Conservation (phyloP, 2,888 invertebrate genomes). For the Drosophila rubida region DNA sequence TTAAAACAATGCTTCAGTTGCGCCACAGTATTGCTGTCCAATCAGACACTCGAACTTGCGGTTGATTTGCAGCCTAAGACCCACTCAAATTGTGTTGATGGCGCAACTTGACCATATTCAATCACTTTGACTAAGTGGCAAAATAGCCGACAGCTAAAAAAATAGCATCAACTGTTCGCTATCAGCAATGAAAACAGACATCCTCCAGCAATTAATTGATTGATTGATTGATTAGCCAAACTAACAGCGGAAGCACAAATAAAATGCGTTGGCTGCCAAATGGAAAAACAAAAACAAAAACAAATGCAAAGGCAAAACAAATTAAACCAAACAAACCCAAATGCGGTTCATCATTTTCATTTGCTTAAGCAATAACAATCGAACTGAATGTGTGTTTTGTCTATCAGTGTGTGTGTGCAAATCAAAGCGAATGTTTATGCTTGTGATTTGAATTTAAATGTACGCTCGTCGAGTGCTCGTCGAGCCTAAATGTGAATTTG, state of each 20-base stretch:
- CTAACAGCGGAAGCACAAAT: constrained; percentile 12
- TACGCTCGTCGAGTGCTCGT: constrained; percentile 49
- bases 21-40: background rate
- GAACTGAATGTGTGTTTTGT: background rate
- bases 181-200: constrained; percentile 73
- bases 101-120: constrained; percentile 27
- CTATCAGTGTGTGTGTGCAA: constrained; percentile 4
- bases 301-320: constrained; percentile 36
- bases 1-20: background rate
- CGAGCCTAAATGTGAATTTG: constrained; percentile 34
- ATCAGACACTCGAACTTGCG: background rate
- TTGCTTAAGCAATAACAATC: constrained; percentile 58
- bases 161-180: constrained; percentile 54
- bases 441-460: constrained; percentile 76
- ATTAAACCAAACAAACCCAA: constrained; percentile 50
- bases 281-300: constrained; percentile 16
- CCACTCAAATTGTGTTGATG: constrained; percentile 16
- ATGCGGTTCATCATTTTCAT: constrained; percentile 66
- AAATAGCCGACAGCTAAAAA: constrained; percentile 55
- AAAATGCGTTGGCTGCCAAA: constrained; percentile 7
- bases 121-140: constrained; percentile 61
- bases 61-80: background rate
- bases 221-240: constrained; percentile 73
- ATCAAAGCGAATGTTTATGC: constrained; percentile 59
- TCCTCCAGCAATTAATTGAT: constrained; percentile 69